Evolutionary conservation across 2,888 invertebrate species (phyloP), one percentile per base, ranked within the genome.

Genomic region (Volucella inflata): DNA sequence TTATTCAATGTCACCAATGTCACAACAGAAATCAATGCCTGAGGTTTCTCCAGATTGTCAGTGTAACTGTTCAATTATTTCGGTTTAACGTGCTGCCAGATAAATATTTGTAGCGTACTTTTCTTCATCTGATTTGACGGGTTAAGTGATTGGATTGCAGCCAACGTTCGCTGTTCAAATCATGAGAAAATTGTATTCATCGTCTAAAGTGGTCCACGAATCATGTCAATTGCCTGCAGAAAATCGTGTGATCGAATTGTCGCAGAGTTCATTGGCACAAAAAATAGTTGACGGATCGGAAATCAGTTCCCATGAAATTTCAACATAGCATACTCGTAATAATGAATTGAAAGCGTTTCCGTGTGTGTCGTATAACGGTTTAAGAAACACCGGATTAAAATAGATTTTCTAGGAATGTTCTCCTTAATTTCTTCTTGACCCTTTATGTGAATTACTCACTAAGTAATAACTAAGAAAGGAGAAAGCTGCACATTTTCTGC

Each of bases 241-340:
- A 50, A 68, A 44, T 82, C 77, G 77, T 77, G 77, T 77, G 53
- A 65, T 65, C 21, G 53, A 51, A 77, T 67, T 71, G 55, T 67
- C 48, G 71, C 70, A 40, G 14, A 64, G 14, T 67, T 65, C 65
- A 65, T 40, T 65, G 16, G 57, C 57, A 16, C 55, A 17, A 12
- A 38, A 46, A 12, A 30, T 9, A 17, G 38, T 60, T 60, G 16
- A 11, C 48, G 40, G 38, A 59, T 6, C 2, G 30, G 14, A 53
- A 72, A 57, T 65, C 42, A 40, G 51, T 77, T 77, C 68, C 68
- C 77, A 76, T 59, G 59, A 51, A 30, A 8, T 2, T 48, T 44
- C n/a, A 10, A 17, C 0, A 65, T 48, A 67, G 67, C 60, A 38
- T 42, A 46, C 14, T n/a, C 60, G 36, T 42, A 46, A 11, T n/a